phyloP scores from a whole-genome alignment of 2,888 invertebrate genomes.

The Pristionchus fissidentatus region DNA sequence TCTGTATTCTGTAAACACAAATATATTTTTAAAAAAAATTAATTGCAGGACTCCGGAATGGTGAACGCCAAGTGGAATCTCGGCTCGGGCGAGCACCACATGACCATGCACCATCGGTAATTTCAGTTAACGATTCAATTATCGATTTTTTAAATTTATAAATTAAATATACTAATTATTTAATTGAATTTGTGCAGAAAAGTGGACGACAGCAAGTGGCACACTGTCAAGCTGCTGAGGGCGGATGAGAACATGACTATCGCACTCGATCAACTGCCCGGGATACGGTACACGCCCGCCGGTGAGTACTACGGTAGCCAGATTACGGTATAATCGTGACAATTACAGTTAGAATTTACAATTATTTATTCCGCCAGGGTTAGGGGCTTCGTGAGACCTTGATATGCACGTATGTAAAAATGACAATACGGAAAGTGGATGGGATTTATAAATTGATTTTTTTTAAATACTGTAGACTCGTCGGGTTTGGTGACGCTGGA shows the following conservation, averaged over 20 bases:
- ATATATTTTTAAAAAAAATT: not conserved
- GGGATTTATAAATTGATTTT: not conserved
- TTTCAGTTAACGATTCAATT: not conserved
- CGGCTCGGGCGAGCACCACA: slow-evolving; percentile 64
- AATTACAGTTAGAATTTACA: too few species aligned
- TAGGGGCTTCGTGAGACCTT: too few species aligned
- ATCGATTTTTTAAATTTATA: not conserved
- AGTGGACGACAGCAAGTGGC: slow-evolving; percentile 51
- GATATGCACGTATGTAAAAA: too few species aligned
- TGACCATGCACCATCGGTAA: slow-evolving; percentile 34
- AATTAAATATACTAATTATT: not conserved
- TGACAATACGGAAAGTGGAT: too few species aligned
- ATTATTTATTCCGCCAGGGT: too few species aligned
- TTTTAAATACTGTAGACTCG: slow-evolving; percentile 49
- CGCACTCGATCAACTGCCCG: slow-evolving; percentile 64
- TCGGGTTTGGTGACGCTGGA: slow-evolving; percentile 67
- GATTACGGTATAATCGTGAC: too few species aligned
- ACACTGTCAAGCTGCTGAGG: slow-evolving; percentile 50
- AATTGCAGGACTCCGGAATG: slow-evolving; percentile 64
- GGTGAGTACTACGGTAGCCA: slow-evolving; percentile 50
- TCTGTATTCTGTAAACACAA: too few species aligned
- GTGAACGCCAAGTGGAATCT: slow-evolving; percentile 65
- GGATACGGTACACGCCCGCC: slow-evolving; percentile 65
- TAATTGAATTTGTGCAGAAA: slow-evolving; percentile 32
- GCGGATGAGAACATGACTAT: slow-evolving; percentile 67